These are phyloP conservation scores for Picathartes gymnocephalus DNA, from an alignment of 2,113 vertebrate species.

Conservation along the genomic window DNA sequence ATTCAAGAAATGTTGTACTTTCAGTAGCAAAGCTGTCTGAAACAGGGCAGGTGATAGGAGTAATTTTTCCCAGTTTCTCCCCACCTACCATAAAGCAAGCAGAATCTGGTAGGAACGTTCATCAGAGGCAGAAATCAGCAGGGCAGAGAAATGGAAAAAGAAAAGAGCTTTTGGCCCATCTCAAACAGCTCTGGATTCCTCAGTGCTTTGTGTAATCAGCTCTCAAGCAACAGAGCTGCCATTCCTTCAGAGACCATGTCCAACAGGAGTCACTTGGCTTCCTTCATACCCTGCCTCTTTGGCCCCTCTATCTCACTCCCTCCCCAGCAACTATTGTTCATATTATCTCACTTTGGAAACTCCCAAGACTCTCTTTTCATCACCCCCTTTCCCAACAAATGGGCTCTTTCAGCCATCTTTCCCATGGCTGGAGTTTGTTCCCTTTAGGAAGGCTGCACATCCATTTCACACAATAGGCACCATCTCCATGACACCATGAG, in stretches of 20 bases:
- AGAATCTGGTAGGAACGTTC: neutral
- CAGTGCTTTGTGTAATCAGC: neutral
- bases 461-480: neutral
- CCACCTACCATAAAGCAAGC: neutral
- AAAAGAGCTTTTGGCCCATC: neutral
- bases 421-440: neutral
- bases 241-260: fast-evolving
- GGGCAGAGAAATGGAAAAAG: neutral
- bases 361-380: neutral
- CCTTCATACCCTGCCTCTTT: neutral
- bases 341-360: neutral
- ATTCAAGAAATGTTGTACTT: neutral
- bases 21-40: neutral
- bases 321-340: neutral
- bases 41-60: neutral
- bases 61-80: neutral
- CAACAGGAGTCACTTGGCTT: fast-evolving
- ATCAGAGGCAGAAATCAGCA: neutral
- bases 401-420: neutral
- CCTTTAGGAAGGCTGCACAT: neutral
- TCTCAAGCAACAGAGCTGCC: neutral
- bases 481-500: neutral
- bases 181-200: neutral
- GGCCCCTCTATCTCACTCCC: neutral
- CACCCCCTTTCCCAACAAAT: neutral